phyloP scores from a whole-genome alignment of 1,140 invertebrate genomes.

The Achroia grisella region DNA sequence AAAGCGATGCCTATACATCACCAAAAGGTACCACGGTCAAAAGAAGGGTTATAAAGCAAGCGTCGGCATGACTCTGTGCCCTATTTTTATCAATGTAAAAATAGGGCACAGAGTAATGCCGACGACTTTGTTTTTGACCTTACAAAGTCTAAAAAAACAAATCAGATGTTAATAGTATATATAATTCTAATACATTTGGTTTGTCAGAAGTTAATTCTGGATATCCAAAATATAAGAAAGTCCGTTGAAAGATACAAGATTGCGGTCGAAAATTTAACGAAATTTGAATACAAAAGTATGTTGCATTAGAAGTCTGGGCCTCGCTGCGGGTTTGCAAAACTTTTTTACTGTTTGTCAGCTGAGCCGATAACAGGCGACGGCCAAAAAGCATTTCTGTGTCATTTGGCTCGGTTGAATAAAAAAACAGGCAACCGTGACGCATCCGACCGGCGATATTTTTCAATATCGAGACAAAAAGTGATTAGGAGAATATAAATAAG shows the following conservation, averaged over 20 bases:
- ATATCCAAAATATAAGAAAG: slow-evolving; percentile 1
- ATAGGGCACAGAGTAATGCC: too few species aligned
- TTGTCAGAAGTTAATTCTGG: too few species aligned
- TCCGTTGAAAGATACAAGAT: slow-evolving; percentile 6
- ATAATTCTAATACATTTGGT: too few species aligned
- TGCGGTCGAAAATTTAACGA: too few species aligned
- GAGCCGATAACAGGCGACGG: slow-evolving; percentile 47
- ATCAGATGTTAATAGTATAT: too few species aligned
- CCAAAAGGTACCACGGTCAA: too few species aligned
- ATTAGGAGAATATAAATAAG: slow-evolving; percentile 44
- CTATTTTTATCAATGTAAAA: not conserved
- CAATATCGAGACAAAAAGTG: slow-evolving; percentile 48
- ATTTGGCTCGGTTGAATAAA: slow-evolving; percentile 21
- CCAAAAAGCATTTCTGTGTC: slow-evolving; percentile 71
- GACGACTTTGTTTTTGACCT: too few species aligned
- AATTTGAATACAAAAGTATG: slow-evolving; percentile 48
- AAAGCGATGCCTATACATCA: too few species aligned
- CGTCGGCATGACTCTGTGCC: not conserved
- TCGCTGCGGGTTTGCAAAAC: slow-evolving; percentile 33
- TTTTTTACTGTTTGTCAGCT: slow-evolving; percentile 37
- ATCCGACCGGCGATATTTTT: slow-evolving; percentile 44
- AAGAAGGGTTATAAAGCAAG: too few species aligned
- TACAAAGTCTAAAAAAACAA: too few species aligned
- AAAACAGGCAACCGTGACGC: slow-evolving; percentile 48
- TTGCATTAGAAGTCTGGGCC: slow-evolving; percentile 10